These are phyloP conservation scores for Anoplopoma fimbria DNA, from an alignment of 2,113 vertebrate species.

Conservation along the genomic window DNA sequence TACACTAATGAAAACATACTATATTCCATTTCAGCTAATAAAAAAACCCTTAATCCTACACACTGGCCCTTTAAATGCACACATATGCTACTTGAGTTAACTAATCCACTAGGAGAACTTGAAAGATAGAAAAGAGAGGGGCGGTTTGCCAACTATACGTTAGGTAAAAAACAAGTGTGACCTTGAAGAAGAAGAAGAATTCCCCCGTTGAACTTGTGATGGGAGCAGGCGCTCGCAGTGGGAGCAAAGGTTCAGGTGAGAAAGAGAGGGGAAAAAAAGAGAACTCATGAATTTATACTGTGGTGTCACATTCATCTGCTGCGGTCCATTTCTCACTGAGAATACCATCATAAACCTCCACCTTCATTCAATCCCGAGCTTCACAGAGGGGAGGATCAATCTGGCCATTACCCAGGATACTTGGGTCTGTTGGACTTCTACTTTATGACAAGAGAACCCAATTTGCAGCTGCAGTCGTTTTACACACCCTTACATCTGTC, in stretches of 20 bases:
- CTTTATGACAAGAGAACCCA: constrained; percentile 55
- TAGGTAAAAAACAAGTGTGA: constrained; percentile 39
- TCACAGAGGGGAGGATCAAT: constrained; percentile 63
- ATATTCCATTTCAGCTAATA: too few species aligned
- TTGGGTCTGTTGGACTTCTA: constrained; percentile 39
- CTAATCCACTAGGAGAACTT: constrained; percentile 5
- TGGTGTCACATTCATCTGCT: constrained; percentile 61
- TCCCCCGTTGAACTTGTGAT: constrained; percentile 18
- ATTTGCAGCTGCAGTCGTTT: constrained; percentile 56
- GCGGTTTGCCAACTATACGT: not conserved
- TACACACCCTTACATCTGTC: constrained; percentile 39
- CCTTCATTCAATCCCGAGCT: constrained; percentile 57
- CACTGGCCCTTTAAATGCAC: not conserved
- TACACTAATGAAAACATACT: too few species aligned
- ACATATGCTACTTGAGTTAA: constrained; percentile 14
- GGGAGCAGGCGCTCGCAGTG: constrained; percentile 39
- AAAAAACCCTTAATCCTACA: too few species aligned
- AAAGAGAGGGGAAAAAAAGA: constrained; percentile 6
- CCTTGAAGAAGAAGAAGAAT: constrained; percentile 40
- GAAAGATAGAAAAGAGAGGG: not conserved
- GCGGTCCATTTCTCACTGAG: constrained; percentile 65
- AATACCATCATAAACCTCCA: constrained; percentile 67
- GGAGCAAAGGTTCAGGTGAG: constrained; percentile 30
- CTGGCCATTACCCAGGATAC: constrained; percentile 54
- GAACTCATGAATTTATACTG: constrained; percentile 60